Base-by-base conservation (phyloP, 2,797 vertebrate genomes). In the Cossypha niveicapilla region DNA sequence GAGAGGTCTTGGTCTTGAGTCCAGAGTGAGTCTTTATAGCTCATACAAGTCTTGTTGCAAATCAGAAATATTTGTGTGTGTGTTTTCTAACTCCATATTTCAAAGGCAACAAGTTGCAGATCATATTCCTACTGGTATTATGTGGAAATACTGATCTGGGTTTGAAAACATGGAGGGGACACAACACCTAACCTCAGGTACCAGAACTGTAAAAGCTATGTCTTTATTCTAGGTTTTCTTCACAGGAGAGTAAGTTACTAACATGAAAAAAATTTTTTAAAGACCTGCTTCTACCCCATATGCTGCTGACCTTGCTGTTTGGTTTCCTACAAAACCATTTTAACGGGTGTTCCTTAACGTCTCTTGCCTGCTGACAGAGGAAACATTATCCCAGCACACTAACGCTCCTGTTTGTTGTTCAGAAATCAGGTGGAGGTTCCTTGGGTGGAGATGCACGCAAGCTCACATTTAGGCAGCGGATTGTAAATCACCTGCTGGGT, bases 401-500 rank as follows among this genome's bases (percentile, higher is more conserved):
- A 97, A 98, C 41, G 32, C 81, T 93, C 77, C 91, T 97, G 88
- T 98, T 98, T 98, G 95, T 97, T 95, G 93, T 98, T 94, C 98
- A 99, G 99, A 98, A 97, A 98, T 97, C 98, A 97, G 99, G 98
- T 96, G 98, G 96, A 98, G 95, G 88, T 74, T 94, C 93, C 92
- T 82, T 97, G 78, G 97, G 86, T 97, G 98, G 97, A 98, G 98
- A 98, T 95, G 98, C 97, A 97, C 98, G 98, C 98, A 99, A 98
- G 97, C 98, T 99, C 94, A 99, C 98, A 63, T 98, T 99, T 98
- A 98, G 97, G 98, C 98, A 98, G 96, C 98, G 99, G 96, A 98
- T 99, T 98, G 99, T 99, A 98, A 99, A 99, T 98, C 99, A 98
- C 98, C 98, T 99, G 92, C 98, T 99, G 98, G 99, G 99, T 92